Evolutionary conservation across 2,113 vertebrate species (phyloP), one percentile per base, ranked within the genome.

Genomic region (Talpa occidentalis): DNA sequence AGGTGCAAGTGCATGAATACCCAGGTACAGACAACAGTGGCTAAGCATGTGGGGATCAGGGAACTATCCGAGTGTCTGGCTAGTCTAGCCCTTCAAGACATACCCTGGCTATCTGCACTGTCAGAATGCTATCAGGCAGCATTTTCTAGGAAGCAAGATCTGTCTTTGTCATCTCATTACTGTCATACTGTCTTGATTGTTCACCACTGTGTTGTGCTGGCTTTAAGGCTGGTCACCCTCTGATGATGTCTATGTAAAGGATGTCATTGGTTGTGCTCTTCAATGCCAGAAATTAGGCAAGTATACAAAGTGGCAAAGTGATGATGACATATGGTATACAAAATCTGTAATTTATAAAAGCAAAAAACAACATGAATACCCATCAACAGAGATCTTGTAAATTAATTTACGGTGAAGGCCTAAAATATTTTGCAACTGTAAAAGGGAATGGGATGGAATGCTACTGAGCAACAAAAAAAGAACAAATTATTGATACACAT

Each of bases 251-350:
- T 93, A 70, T 6, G 26, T 56, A 64, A 77, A 92, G 30, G 59
- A 69, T 76, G 42, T 26, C 54, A 22, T 52, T 3, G 12, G 64
- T 30, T 76, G 3, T 70, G 17, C 62, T 94, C 78, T 83, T 91
- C 70, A 79, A 10, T 92, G 73, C 52, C 74, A 94, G 89, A 89
- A 91, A 94, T 91, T 24, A 94, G 69, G n/a, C 47, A 91, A 94
- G 91, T 69, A 60, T 12, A 96, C 17, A 22, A 80, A 94, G 76
- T 40, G 5, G 67, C 40, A 74, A 54, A 88, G 49, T 66, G 70
- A 92, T 21, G 35, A 92, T n/a, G 79, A 80, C 24, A 92, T 0
- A 77, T 8, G n/a, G 60, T 30, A 92, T 0, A 77, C 6, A n/a
- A 70, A 95, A 95, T 56, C 49, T 40, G 78, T 32, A 87, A 78